A percentile compares a stretch with the other conserved stretches of the same genome.
phyloP scores from a whole-genome alignment of 2,113 vertebrate genomes.

The Telmatochromis bifrenatus region DNA sequence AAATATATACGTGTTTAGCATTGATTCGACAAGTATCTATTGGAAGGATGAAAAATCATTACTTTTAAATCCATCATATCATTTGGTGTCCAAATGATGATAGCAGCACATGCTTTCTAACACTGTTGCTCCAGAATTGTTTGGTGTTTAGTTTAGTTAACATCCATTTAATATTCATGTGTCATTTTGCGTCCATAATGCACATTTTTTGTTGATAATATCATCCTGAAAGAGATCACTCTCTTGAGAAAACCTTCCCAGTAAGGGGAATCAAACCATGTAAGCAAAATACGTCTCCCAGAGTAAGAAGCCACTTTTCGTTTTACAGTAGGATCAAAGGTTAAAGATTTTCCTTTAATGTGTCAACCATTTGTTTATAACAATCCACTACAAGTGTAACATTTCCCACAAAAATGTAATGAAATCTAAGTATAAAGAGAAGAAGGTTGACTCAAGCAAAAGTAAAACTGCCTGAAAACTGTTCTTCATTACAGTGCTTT shows the following conservation, averaged over 20 bases:
- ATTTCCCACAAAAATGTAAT: background rate
- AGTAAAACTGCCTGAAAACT: background rate
- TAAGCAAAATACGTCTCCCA: background rate
- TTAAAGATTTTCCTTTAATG: background rate
- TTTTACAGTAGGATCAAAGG: background rate
- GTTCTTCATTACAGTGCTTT: background rate
- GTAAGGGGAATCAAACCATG: background rate
- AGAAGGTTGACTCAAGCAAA: background rate
- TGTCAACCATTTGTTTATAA: background rate
- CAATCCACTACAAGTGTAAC: background rate
- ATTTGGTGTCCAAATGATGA: background rate
- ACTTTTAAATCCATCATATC: background rate
- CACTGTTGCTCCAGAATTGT: background rate
- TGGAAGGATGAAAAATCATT: background rate
- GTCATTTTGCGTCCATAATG: background rate
- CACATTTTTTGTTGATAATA: background rate
- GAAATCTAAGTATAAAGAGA: background rate
- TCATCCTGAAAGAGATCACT: background rate
- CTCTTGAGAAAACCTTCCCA: background rate
- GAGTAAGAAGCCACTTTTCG: background rate
- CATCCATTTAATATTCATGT: background rate
- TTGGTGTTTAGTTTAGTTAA: background rate
- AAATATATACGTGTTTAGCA: background rate
- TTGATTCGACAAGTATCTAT: background rate
- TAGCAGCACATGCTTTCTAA: background rate